A percentile compares a stretch with the other conserved stretches of the same genome.
These are phyloP conservation scores for Anthopleura sola DNA, from an alignment of 64 coral and sea anemone species.

Conservation along the genomic window DNA sequence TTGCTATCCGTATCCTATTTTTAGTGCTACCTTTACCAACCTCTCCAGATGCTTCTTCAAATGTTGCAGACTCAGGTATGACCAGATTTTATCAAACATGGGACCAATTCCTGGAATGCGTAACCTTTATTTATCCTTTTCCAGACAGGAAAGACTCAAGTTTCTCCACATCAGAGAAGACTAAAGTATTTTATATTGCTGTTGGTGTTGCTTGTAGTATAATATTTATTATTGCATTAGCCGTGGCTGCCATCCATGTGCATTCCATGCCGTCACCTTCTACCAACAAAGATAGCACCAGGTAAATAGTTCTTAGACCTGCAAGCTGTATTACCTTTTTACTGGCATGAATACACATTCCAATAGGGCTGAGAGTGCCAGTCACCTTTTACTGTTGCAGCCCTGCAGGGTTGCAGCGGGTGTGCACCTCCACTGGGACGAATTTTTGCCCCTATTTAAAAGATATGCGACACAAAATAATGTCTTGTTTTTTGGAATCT, in stretches of 20 bases:
- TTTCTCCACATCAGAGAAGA: conserved; percentile 58
- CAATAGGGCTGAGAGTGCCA: too few relatives aligned
- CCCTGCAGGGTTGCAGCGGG: too few relatives aligned
- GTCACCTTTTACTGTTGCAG: too few relatives aligned
- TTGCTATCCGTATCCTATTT: not conserved
- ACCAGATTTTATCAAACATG: not conserved
- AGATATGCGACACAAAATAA: too few relatives aligned
- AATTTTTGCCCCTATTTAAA: too few relatives aligned
- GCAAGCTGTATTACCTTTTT: too few relatives aligned
- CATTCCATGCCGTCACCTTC: conserved; percentile 85
- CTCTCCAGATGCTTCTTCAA: not conserved
- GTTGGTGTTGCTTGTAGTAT: conserved; percentile 88
- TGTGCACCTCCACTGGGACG: too few relatives aligned
- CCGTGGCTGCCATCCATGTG: conserved; percentile 85
- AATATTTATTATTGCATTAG: conserved; percentile 84
- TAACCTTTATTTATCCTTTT: conserved; percentile 9
- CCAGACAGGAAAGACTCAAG: conserved; percentile 7
- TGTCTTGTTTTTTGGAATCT: too few relatives aligned
- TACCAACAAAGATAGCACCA: conserved; percentile 55
- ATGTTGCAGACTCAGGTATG: not conserved
- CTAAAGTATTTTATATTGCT: conserved; percentile 91
- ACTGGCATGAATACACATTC: too few relatives aligned
- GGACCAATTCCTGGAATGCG: not conserved
- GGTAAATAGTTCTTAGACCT: conserved; percentile 24
- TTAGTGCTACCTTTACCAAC: not conserved